phyloP scores from a whole-genome alignment of 2,113 vertebrate genomes.

The Bagarius yarrelli region DNA sequence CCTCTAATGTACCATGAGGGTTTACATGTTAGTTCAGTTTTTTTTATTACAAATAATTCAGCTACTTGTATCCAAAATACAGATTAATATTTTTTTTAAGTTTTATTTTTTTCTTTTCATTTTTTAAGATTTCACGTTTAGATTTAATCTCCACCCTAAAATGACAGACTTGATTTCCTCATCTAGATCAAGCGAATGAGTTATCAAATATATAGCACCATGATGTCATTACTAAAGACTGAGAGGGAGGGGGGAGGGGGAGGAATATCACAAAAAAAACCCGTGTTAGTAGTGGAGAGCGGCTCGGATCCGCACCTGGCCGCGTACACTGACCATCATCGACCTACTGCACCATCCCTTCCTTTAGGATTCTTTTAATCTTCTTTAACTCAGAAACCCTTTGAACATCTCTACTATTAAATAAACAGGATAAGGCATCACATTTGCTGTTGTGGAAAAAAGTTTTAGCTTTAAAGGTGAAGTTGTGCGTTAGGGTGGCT shows the following conservation, averaged over 20 bases:
- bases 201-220: slow-evolving; percentile 98
- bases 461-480: slow-evolving; percentile 48
- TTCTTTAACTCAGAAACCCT: slow-evolving; percentile 12
- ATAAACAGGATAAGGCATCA: slow-evolving; percentile 38
- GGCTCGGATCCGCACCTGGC: slow-evolving; percentile 54
- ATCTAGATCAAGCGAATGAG: slow-evolving; percentile 47
- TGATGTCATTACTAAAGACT: slow-evolving; percentile 88
- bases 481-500: slow-evolving; percentile 67
- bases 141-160: slow-evolving; percentile 59
- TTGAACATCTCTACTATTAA: slow-evolving; percentile 24
- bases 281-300: slow-evolving; percentile 91
- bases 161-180: slow-evolving; percentile 47
- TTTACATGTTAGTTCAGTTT: slow-evolving; percentile 65
- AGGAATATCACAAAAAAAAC: slow-evolving; percentile 93
- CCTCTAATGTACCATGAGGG: slow-evolving; percentile 81
- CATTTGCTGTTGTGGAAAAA: background rate
- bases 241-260: slow-evolving; percentile 72
- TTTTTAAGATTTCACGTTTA: slow-evolving; percentile 78
- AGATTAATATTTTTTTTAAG: slow-evolving; percentile 77
- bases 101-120: slow-evolving; percentile 57
- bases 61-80: slow-evolving; percentile 90
- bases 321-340: slow-evolving; percentile 55
- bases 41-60: slow-evolving; percentile 71
- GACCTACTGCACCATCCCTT: slow-evolving; percentile 32
- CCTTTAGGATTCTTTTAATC: slow-evolving; percentile 27